Base-by-base conservation (phyloP, 2,888 invertebrate genomes). In the Brenthis hecate region DNA sequence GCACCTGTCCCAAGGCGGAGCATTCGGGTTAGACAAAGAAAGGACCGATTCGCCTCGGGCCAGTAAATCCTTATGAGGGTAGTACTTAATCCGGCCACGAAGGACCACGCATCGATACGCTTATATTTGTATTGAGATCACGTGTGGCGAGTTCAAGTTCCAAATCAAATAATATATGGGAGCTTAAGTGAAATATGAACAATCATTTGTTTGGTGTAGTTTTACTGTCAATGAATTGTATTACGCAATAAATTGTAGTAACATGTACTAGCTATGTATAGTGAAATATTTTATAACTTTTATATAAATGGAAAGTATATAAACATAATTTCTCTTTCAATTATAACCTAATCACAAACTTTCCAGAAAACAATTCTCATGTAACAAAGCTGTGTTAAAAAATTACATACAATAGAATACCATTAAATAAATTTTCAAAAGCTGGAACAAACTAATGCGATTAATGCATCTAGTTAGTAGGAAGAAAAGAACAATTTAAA, bases 1-100 rank as follows among this genome's bases (percentile, higher is more conserved):
- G 78, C 87, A 89, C 89, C 89, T 90, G 88, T 88, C 91, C 90
- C 89, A 81, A 83, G 84, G 85, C 81, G 81, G 75, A 76, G 81
- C 83, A 80, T 84, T 85, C 83, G 82, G 83, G 80, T 83, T 81
- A 84, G 82, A 84, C 86, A 84, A 85, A 85, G 85, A 82, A 80
- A 77, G 79, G 84, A 76, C 82, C 80, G 81, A 82, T 84, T 84
- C 85, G 87, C 89, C 82, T 79, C 80, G 81, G 86, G 89, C 85
- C 77, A 77, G 77, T 77, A 87, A 87, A 85, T 85, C 86, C 88
- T 86, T 84, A 81, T 81, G 85, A 84, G 85, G 85, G 83, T 72
- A 65, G 77, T 76, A 75, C 77, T 63, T 85, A 89, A 90, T 89
- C 89, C 87, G 82, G 77, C 75, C 79, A 77, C 81, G 80, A 77